Evolutionary conservation across 1,140 invertebrate genomes (phyloP).

Genomic region (Microvelia longipes): DNA sequence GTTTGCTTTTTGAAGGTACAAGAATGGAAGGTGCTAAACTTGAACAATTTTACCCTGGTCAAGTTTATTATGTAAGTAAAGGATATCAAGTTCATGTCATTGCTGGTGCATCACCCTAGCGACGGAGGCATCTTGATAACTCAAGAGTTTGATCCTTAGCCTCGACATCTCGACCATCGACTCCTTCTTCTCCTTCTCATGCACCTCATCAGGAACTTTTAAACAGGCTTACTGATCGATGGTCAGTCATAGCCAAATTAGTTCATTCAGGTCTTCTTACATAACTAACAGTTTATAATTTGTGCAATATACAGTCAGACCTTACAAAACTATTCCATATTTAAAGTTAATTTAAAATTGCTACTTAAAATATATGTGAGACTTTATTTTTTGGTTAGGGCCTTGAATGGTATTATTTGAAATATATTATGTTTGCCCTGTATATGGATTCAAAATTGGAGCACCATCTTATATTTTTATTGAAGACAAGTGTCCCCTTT

Average conservation of each 20-base stretch:
- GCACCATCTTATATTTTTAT: too few species aligned
- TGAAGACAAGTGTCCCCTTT: too few species aligned
- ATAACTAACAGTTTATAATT: too few species aligned
- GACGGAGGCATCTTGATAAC: conserved; percentile 1
- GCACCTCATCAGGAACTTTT: neutral
- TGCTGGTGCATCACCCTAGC: conserved; percentile 22
- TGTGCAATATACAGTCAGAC: too few species aligned
- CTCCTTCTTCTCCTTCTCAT: neutral
- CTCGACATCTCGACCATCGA: too few species aligned
- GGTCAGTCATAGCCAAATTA: neutral
- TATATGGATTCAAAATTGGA: too few species aligned
- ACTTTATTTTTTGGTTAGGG: too few species aligned
- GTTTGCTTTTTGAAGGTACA: neutral
- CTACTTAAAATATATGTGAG: too few species aligned
- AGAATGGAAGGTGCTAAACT: conserved; percentile 38
- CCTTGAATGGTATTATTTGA: too few species aligned
- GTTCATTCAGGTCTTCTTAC: neutral
- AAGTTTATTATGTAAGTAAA: conserved; percentile 78
- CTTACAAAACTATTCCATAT: too few species aligned
- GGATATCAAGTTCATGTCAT: conserved; percentile 75
- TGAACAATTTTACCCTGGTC: conserved; percentile 68
- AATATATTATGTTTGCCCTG: too few species aligned
- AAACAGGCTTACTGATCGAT: neutral
- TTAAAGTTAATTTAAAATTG: too few species aligned
- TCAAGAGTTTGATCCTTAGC: neutral